Conservation (phyloP, 2,888 invertebrate genomes). For the Macrosoma leucophasiata region DNA sequence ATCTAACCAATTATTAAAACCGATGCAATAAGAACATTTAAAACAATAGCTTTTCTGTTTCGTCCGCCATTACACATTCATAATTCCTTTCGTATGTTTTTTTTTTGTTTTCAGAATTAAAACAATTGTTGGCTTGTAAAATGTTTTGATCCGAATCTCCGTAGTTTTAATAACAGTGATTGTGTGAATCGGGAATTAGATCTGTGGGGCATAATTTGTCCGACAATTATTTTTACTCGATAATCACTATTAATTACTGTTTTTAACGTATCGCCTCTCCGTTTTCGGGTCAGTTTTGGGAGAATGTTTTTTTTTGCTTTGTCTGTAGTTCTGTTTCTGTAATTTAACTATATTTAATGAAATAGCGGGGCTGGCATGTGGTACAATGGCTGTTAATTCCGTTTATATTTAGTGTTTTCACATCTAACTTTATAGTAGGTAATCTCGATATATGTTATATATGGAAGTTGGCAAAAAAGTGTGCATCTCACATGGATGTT, state of each 20-base stretch:
- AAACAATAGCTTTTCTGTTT: conserved; percentile 53
- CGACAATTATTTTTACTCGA: conserved; percentile 59
- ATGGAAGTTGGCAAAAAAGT: too few relatives aligned
- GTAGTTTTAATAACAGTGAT: conserved; percentile 53
- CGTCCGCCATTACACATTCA: conserved; percentile 60
- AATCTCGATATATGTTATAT: too few relatives aligned
- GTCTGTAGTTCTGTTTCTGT: conserved; percentile 11
- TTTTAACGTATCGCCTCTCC: conserved; percentile 39
- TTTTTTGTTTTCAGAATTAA: conserved; percentile 55
- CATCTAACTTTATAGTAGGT: too few relatives aligned
- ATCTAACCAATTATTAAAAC: conserved; percentile 46
- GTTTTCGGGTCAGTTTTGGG: conserved; percentile 23
- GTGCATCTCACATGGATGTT: too few relatives aligned
- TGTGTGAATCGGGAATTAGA: conserved; percentile 48
- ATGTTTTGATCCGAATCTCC: conserved; percentile 55
- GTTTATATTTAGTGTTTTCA: too few relatives aligned
- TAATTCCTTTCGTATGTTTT: conserved; percentile 66
- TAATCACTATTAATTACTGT: conserved; percentile 58
- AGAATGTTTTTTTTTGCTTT: conserved; percentile 15
- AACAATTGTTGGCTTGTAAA: conserved; percentile 51
- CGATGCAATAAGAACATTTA: conserved; percentile 31
- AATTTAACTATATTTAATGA: too few relatives aligned
- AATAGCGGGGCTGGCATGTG: too few relatives aligned
- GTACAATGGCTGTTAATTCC: too few relatives aligned
- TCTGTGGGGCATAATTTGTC: conserved; percentile 49